These are phyloP conservation scores for Hippopotamus amphibius DNA, from an alignment of 2,113 vertebrate genomes.

Conservation along the genomic window DNA sequence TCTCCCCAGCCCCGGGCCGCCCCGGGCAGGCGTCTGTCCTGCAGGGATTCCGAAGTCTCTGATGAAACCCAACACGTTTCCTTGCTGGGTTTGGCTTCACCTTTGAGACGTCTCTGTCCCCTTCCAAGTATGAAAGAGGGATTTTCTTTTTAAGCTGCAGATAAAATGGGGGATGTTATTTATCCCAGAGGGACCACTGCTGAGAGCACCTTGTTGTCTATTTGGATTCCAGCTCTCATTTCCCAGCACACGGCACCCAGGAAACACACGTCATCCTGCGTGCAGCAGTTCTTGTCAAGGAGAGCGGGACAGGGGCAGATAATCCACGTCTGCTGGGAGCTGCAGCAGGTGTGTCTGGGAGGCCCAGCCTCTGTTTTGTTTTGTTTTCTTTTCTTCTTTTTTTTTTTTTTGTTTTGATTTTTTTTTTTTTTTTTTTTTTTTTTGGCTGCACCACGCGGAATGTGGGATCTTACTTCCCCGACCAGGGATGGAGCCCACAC, in stretches of 20 bases:
- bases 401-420: too few relatives aligned
- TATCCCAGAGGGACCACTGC: background rate
- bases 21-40: accelerated
- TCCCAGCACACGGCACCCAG: constrained; percentile 36
- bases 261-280: constrained; percentile 48
- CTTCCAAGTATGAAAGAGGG: background rate
- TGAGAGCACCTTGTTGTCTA: constrained; percentile 52
- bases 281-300: constrained; percentile 53
- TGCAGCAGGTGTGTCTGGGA: too few relatives aligned
- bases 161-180: constrained; percentile 41
- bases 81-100: background rate
- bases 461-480: too few relatives aligned
- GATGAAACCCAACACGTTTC: background rate
- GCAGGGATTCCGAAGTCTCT: too few relatives aligned
- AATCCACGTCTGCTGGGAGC: background rate
- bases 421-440: too few relatives aligned
- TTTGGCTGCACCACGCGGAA: too few relatives aligned
- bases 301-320: constrained; percentile 56
- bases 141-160: background rate
- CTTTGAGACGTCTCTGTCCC: background rate
- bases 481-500: too few relatives aligned
- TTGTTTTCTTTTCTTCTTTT: too few relatives aligned
- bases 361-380: too few relatives aligned
- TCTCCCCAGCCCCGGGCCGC: background rate
- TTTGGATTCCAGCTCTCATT: constrained; percentile 22